Conservation (phyloP, 1,140 invertebrate species). For the Drosophila triauraria region DNA sequence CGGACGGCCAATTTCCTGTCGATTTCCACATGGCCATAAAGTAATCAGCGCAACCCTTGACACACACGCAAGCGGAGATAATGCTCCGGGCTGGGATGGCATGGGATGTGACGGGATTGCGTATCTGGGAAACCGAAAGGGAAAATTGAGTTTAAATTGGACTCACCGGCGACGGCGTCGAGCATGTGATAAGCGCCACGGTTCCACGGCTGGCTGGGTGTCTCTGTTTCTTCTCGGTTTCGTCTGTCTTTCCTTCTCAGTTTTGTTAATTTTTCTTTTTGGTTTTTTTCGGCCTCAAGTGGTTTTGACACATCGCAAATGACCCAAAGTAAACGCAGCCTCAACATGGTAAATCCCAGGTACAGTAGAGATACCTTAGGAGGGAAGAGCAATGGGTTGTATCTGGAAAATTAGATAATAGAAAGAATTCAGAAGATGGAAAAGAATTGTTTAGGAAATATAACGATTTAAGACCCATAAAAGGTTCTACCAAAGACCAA, state of each 20-base stretch:
- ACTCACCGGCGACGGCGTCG: constrained; percentile 30
- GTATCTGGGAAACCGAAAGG: constrained; percentile 28
- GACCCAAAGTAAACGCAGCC: constrained; percentile 22
- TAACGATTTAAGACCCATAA: no score
- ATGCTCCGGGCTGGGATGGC: constrained; percentile 6
- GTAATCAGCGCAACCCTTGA: constrained; percentile 78
- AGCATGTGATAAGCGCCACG: constrained; percentile 38
- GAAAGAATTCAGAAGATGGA: background rate
- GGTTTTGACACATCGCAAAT: constrained; percentile 44
- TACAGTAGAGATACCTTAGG: background rate
- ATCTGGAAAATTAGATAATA: no score
- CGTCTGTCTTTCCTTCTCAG: background rate
- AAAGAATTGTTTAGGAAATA: no score
- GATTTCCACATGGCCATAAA: constrained; percentile 82
- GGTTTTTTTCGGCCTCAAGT: constrained; percentile 26
- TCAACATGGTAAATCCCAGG: constrained; percentile 8
- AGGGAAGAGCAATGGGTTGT: no score
- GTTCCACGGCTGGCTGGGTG: background rate
- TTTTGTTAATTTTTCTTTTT: background rate
- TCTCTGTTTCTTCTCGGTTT: background rate
- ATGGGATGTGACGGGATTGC: background rate
- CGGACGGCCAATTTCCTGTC: constrained; percentile 68
- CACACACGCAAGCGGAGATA: constrained; percentile 55
- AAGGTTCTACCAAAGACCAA: no score
- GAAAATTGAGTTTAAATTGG: constrained; percentile 59